Evolutionary conservation across 2,888 invertebrate species (phyloP).

Genomic region (Dryobota labecula): DNA sequence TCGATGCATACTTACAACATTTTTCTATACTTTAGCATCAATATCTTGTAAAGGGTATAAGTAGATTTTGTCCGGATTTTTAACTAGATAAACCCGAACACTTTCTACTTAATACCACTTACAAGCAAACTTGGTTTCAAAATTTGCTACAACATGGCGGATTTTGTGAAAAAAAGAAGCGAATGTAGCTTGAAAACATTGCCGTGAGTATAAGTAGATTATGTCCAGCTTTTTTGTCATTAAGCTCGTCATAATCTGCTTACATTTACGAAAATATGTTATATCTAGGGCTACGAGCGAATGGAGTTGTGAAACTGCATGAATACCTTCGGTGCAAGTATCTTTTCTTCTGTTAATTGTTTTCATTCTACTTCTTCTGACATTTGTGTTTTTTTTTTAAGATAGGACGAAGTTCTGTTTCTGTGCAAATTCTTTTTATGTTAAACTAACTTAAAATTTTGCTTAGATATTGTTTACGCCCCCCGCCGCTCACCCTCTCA

Average conservation of each 20-base stretch:
- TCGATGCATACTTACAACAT: neutral
- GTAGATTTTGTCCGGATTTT: conserved; percentile 56
- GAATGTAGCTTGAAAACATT: conserved; percentile 19
- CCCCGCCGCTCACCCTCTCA: no score
- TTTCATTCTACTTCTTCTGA: neutral
- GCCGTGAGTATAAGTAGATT: conserved; percentile 69
- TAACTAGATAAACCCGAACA: conserved; percentile 39
- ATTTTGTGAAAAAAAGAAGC: neutral
- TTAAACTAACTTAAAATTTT: neutral
- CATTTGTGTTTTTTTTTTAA: neutral
- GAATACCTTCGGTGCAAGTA: neutral
- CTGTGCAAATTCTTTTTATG: neutral
- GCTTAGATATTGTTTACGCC: neutral
- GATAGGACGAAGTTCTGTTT: neutral
- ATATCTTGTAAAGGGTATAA: conserved; percentile 42
- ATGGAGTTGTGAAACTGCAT: neutral
- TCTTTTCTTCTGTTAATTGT: neutral
- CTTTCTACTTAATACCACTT: conserved; percentile 47
- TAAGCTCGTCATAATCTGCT: conserved; percentile 51
- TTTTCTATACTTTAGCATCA: neutral
- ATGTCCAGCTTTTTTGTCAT: conserved; percentile 60
- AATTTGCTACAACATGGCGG: neutral
- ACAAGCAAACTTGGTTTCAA: neutral
- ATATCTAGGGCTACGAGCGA: neutral
- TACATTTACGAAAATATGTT: conserved; percentile 40